Evolutionary conservation across 53 echinoderm and acorn worm genomes (phyloP).

Genomic region (Holothuria leucospilota): DNA sequence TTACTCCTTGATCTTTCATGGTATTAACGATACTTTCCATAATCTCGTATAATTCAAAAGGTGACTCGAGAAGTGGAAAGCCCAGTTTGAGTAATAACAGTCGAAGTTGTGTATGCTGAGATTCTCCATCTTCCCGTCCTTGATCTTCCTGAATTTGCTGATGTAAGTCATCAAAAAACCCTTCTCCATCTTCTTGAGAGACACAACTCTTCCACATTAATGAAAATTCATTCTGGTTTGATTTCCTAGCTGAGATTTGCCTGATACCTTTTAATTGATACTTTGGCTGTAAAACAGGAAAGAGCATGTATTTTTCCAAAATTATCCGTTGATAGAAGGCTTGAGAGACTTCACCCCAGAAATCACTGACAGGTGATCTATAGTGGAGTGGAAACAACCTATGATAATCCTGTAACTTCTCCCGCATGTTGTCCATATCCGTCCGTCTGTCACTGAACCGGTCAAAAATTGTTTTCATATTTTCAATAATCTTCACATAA

Average conservation of each 20-base stretch:
- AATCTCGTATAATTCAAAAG: neutral
- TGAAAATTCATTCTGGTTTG: neutral
- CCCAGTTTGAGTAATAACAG: slow-evolving; percentile 9
- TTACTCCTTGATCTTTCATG: too few relatives aligned
- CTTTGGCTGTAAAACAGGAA: neutral
- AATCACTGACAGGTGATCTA: too few relatives aligned
- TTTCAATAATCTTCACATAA: slow-evolving; percentile 15
- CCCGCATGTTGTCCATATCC: too few relatives aligned
- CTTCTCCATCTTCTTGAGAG: neutral
- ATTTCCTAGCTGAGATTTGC: too few relatives aligned
- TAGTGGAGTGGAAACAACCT: too few relatives aligned
- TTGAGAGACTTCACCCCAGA: neutral
- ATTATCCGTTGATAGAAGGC: neutral
- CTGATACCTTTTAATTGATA: too few relatives aligned
- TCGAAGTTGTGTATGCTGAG: neutral
- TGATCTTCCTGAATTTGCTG: neutral
- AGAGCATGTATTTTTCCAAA: neutral
- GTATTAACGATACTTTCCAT: neutral
- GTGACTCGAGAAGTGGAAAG: slow-evolving; percentile 13
- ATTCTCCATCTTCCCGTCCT: neutral
- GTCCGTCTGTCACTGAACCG: too few relatives aligned
- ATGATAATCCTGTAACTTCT: too few relatives aligned
- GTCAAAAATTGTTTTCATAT: too few relatives aligned
- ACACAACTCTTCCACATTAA: slow-evolving; percentile 11
- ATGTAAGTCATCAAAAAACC: slow-evolving; percentile 1